Conservation (phyloP, 2,888 invertebrate genomes). For the Lordiphosa fenestrarum region DNA sequence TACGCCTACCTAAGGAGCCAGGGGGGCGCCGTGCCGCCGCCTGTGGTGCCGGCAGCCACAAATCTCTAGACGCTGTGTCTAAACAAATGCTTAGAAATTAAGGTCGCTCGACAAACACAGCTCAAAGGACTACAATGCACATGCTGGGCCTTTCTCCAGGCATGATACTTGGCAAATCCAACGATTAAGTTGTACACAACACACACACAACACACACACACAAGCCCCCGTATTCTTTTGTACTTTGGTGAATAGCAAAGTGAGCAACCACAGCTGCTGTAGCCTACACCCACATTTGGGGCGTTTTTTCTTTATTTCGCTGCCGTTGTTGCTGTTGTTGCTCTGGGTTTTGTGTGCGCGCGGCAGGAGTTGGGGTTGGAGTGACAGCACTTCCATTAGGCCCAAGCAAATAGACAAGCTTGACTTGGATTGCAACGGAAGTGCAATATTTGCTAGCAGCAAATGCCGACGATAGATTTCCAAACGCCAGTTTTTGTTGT, state of each 20-base stretch:
- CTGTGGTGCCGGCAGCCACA: conserved; percentile 6
- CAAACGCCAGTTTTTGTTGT: conserved; percentile 38
- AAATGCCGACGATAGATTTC: conserved; percentile 54
- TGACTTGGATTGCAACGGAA: conserved; percentile 68
- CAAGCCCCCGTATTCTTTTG: not conserved
- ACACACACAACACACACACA: not conserved
- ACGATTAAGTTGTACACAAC: not conserved
- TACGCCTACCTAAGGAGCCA: conserved; percentile 25
- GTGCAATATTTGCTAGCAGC: conserved; percentile 67
- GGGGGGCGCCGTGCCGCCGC: conserved; percentile 4
- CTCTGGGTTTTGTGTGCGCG: no score
- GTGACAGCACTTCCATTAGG: conserved; percentile 57
- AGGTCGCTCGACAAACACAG: conserved; percentile 32
- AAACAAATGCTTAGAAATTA: conserved; percentile 69
- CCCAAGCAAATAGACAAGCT: conserved; percentile 68
- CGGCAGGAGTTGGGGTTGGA: conserved; percentile 7
- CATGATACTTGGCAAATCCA: not conserved
- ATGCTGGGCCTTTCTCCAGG: conserved; percentile 31
- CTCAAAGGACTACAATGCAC: conserved; percentile 11
- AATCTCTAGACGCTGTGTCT: conserved; percentile 40
- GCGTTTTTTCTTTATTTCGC: no score
- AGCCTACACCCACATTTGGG: conserved; percentile 15
- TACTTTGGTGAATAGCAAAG: conserved; percentile 1
- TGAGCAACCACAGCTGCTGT: conserved; percentile 30
- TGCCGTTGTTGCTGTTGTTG: no score